Evolutionary conservation across 2,797 vertebrate species (phyloP), one percentile per base, ranked within the genome.

Genomic region (Clarias laeviceps): DNA sequence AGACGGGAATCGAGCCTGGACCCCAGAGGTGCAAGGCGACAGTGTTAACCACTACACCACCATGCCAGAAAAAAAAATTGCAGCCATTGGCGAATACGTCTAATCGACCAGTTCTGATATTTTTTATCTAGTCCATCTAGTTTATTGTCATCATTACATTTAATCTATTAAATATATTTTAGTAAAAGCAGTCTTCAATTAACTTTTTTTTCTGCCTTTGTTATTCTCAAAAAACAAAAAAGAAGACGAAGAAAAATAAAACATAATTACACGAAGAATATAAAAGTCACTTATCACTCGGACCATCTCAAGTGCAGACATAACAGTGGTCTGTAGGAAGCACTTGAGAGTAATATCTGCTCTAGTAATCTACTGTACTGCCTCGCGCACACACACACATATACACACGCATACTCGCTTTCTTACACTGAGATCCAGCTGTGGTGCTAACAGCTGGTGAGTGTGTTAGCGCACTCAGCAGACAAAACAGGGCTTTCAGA

Each of bases 401-500:
- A 73, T 56, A 61, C 73, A 78, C 80, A 70, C 81, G 79, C 37
- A 79, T 32, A 82, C 79, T 64, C 20, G 20, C 68, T 27, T 61
- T n/a, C n/a, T 20, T 27, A 76, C 54, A 76, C 69, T 18, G 76
- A 17, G 14, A 59, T 87, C 80, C 86, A 88, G 83, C 89, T 88
- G 88, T 56, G 70, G 80, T 68, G 50, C 85, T 84, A 91, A 90
- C 93, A 93, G 93, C 93, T 94, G 94, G 88, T 87, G 70, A 78
- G 89, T 79, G 80, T 88, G 92, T 93, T 89, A 92, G 72, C 88
- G 88, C 81, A 68, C 54, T 87, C 91, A 93, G 93, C 91, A 93
- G 93, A 94, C 94, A 92, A 90, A 94, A 94, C 91, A 92, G 87
- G 56, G 87, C 89, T 80, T 85, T 57, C 65, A 83, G 82, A 85